phyloP scores from a whole-genome alignment of 2,797 vertebrate genomes.

The Halcyon smyrnensis region DNA sequence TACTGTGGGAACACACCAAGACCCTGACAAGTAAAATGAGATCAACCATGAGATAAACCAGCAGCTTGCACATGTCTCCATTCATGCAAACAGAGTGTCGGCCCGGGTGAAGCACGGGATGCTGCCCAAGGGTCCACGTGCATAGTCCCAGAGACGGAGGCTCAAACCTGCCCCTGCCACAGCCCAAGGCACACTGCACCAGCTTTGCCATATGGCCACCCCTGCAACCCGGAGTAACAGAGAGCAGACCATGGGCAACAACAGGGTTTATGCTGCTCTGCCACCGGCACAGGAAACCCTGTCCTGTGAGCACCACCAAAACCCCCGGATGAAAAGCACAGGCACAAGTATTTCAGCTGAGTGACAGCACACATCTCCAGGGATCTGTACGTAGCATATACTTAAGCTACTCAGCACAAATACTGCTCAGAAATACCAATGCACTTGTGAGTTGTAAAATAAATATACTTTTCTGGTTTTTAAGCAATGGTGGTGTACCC shows the following conservation, averaged over 20 bases:
- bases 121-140: background rate
- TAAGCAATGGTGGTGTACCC: background rate
- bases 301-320: background rate
- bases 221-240: background rate
- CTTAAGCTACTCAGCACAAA: background rate
- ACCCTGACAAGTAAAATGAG: background rate
- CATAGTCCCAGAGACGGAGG: rapidly evolving
- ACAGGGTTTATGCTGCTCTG: background rate
- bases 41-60: background rate
- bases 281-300: background rate
- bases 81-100: rapidly evolving
- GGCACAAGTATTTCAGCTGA: background rate
- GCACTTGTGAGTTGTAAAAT: background rate
- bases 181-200: background rate
- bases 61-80: background rate
- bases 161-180: background rate
- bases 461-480: background rate
- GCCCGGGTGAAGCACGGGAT: rapidly evolving
- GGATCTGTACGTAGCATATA: background rate
- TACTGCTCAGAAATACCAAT: background rate
- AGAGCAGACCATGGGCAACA: background rate
- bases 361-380: background rate
- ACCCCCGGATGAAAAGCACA: background rate
- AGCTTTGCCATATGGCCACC: background rate
- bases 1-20: background rate